Evolutionary conservation across 2,888 invertebrate genomes (phyloP).

Genomic region (Drosophila austrosaltans): DNA sequence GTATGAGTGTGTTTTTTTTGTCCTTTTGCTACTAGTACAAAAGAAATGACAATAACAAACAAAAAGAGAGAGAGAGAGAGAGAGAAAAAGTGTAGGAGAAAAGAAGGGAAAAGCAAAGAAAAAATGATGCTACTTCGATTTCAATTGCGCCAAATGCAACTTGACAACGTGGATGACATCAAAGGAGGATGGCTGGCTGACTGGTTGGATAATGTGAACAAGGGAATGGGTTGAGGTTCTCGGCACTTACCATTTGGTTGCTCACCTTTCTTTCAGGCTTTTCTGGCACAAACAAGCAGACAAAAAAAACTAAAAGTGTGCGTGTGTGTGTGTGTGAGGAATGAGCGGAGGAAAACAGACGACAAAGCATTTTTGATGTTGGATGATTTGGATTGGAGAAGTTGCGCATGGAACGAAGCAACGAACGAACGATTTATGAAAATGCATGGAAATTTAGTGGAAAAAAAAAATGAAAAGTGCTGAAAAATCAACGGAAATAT

Average conservation of each 20-base stretch:
- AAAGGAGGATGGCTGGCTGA: slow-evolving; percentile 10
- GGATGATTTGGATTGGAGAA: neutral
- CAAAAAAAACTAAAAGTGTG: slow-evolving; percentile 1
- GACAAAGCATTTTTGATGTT: slow-evolving; percentile 10
- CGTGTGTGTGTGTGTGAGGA: neutral
- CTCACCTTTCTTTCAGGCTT: slow-evolving; percentile 44
- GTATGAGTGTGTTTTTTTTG: neutral
- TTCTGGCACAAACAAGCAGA: slow-evolving; percentile 35
- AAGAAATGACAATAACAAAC: slow-evolving; percentile 8
- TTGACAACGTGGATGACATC: slow-evolving; percentile 49
- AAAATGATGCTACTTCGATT: slow-evolving; percentile 66
- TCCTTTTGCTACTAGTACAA: neutral
- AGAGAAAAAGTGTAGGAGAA: neutral
- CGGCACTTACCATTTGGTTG: slow-evolving; percentile 50
- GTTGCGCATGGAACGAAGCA: neutral
- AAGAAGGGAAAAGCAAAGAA: slow-evolving; percentile 10
- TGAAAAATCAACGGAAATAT: neutral
- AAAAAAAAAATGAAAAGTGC: neutral
- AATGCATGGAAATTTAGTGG: slow-evolving; percentile 7
- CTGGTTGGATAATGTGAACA: slow-evolving; percentile 12
- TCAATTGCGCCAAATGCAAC: slow-evolving; percentile 69
- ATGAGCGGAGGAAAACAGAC: slow-evolving; percentile 3
- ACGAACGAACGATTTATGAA: slow-evolving; percentile 9
- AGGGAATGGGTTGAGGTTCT: neutral
- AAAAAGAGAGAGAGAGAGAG: neutral